phyloP scores from a whole-genome alignment of 2,888 invertebrate species.

The Adela reaumurella region DNA sequence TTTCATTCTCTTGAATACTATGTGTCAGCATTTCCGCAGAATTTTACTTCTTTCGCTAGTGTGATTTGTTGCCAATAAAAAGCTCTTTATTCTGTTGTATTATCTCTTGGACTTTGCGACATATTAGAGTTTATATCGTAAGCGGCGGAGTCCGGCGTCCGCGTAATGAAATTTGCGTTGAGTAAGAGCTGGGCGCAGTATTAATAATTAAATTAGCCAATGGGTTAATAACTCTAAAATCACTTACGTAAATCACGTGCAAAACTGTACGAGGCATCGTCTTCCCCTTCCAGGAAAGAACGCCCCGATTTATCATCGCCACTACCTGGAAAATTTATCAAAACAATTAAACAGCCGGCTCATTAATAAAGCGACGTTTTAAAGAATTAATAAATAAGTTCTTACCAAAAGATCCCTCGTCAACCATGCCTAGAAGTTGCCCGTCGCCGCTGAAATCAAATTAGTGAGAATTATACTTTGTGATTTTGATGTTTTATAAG shows the following conservation, averaged over 20 bases:
- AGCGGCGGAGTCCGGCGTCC: too few species aligned
- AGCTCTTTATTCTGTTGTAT: too few species aligned
- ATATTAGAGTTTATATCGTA: too few species aligned
- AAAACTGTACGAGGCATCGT: conserved; percentile 29
- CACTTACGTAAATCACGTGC: conserved; percentile 42
- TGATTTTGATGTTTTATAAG: too few species aligned
- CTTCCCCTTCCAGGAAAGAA: conserved; percentile 50
- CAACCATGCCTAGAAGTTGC: conserved; percentile 44
- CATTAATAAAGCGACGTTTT: conserved; percentile 5
- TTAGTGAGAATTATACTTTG: too few species aligned
- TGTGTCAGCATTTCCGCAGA: too few species aligned
- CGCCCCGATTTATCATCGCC: conserved; percentile 48
- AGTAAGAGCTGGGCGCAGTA: too few species aligned
- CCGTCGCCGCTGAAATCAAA: conserved; percentile 41
- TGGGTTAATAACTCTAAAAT: conserved; percentile 3
- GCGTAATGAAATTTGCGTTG: too few species aligned
- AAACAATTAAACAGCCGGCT: too few species aligned
- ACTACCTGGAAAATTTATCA: conserved; percentile 35
- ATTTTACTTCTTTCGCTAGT: conserved; percentile 15
- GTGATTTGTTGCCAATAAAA: too few species aligned
- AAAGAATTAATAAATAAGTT: conserved; percentile 4
- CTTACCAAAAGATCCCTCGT: conserved; percentile 42
- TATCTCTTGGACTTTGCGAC: too few species aligned
- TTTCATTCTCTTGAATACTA: too few species aligned
- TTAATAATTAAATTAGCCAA: conserved; percentile 7